Base-by-base conservation (phyloP, 2,113 vertebrate genomes). In the Callaeas wilsoni region DNA sequence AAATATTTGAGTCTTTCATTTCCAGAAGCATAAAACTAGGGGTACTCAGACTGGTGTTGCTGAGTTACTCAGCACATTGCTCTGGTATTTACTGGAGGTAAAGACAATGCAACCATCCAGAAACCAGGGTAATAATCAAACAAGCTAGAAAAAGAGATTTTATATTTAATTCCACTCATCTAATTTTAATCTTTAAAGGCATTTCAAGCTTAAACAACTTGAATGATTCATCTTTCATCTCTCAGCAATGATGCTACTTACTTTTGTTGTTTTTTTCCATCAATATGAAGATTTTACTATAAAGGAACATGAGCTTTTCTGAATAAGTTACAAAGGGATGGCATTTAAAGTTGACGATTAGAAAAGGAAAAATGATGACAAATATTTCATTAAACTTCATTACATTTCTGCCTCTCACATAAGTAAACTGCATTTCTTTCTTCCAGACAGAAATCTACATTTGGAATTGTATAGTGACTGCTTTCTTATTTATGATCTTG, bases 401-500 rank as follows among this genome's bases (percentile, higher is more conserved):
- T 68, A 56, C 49, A 42, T 59, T 74, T 84, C 52, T 84, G 52
- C n/a, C 69, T 93, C 95, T 88, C 55, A 59, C 89, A 73, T 67
- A 30, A 79, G 69, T n/a, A 70, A 96, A 67, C 49, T 39, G 56
- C 3, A 5, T 65, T 91, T 91, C 87, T 93, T 74, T 69, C 75
- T 42, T 16, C 4, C 18, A 81, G 77, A 92, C 94, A 92, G 84
- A 90, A 95, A 80, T 78, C 71, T 41, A 29, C 90, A 71, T 70
- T 90, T 82, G 53, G 73, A 94, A 87, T 76, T 74, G 65, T 60
- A 56, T 39, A 37, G 76, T 3, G 4, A 82, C 90, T 13, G 5
- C 84, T 82, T 39, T 62, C 84, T 93, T 95, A 93, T 96, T 97
- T 95, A 96, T 91, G 89, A 96, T 94, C 89, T 93, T 13, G 4